Conservation (phyloP, 2,797 vertebrate genomes). For the Bradypus variegatus region DNA sequence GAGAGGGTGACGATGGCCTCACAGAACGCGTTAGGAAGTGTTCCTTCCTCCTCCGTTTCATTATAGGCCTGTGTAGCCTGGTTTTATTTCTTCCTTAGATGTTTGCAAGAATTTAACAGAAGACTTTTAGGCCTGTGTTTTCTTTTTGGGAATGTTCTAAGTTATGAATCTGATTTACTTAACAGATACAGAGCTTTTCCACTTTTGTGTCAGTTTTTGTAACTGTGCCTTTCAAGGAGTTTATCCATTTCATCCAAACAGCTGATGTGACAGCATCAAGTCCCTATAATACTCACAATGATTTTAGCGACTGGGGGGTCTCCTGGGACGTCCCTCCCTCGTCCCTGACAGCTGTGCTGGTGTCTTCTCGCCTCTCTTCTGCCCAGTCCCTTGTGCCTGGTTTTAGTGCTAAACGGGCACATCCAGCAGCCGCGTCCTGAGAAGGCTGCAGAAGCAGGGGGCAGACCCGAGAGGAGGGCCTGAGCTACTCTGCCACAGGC, state of each 20-base stretch:
- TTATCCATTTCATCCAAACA: background rate
- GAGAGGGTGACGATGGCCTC: background rate
- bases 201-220: background rate
- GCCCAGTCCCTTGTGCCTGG: background rate
- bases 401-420: too few relatives aligned
- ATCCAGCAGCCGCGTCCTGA: too few relatives aligned
- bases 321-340: background rate
- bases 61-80: background rate
- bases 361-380: background rate
- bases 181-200: background rate
- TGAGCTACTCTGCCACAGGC: background rate
- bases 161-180: background rate
- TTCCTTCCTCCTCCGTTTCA: background rate
- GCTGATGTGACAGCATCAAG: background rate
- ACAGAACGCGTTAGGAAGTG: background rate
- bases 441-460: background rate
- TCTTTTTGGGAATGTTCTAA: background rate
- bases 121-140: background rate
- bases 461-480: background rate
- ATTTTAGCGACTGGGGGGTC: background rate
- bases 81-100: background rate
- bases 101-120: background rate
- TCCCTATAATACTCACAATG: background rate
- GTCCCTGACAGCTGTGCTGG: background rate
- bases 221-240: background rate